These are phyloP conservation scores for Trachymyrmex septentrionalis DNA, from an alignment of 1,140 invertebrate species.

Conservation along the genomic window DNA sequence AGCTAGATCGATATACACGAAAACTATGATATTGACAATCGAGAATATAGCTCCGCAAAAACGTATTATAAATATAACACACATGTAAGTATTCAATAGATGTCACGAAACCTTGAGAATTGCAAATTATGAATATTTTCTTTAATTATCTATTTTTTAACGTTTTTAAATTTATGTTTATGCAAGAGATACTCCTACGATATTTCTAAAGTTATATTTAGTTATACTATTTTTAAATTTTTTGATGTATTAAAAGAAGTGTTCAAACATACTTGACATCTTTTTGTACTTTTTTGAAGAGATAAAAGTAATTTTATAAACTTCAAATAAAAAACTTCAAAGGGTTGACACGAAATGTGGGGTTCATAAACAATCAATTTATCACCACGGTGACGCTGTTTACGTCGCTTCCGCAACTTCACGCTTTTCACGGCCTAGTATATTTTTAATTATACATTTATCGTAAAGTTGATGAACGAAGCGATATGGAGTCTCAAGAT, in stretches of 20 bases:
- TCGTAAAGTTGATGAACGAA: constrained; percentile 8
- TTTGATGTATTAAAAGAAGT: no score
- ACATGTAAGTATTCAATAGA: not conserved
- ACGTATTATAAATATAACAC: not conserved
- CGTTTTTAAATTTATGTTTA: not conserved
- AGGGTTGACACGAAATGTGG: not conserved
- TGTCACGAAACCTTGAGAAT: not conserved
- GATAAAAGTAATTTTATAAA: not conserved
- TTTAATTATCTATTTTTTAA: not conserved
- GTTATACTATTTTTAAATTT: not conserved
- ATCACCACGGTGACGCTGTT: constrained; percentile 39
- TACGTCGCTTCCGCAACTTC: constrained; percentile 4
- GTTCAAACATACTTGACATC: no score
- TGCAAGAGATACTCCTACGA: not conserved
- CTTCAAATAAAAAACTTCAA: not conserved
- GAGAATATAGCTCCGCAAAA: not conserved
- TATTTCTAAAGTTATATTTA: not conserved
- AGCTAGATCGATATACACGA: not conserved
- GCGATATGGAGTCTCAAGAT: constrained; percentile 86
- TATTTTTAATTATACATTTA: not conserved
- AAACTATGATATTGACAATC: not conserved
- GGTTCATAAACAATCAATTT: constrained; percentile 23
- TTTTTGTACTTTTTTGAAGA: not conserved
- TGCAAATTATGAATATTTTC: not conserved
- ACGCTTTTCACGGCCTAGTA: not conserved